Base-by-base conservation (phyloP, 2,113 vertebrate genomes). In the Cinclus cinclus region DNA sequence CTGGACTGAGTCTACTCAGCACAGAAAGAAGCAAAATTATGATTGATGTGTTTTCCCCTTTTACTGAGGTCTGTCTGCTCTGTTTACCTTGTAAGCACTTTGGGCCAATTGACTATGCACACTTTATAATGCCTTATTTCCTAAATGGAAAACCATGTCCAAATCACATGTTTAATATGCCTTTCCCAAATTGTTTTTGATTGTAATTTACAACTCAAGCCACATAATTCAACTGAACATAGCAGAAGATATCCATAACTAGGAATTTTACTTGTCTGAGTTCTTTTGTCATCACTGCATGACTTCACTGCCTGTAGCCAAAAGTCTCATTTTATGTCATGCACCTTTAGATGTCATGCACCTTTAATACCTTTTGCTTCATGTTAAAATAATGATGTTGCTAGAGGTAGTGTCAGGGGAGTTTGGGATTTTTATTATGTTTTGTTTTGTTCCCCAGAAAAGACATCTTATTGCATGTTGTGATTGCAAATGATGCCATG, bases 131-230 rank as follows among this genome's bases (percentile, higher is more conserved):
- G 58, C 30, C 13, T 8, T 63, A 42, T 89, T 92, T 87, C 74
- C 93, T 89, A 92, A 95, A 95, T 37, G 62, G 77, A 87, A 95
- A 95, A 17, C 15, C 13, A 25, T 52, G 31, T 71, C 73, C 69
- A 69, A 91, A 82, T 89, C 47, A 71, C 17, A 63, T 22, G 23
- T 47, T 83, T 87, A 91, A 79, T 79, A 94, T 53, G 77, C 22
- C 58, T 92, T 87, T 89, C 19, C 58, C 56, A 92, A 91, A 82
- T 73, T 89, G 16, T 15, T 81, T 95, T 94, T 87, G 69, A 62
- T 76, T 78, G 65, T 80, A 60, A 91, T 91, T 89, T 94, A 64
- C 62, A 79, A 62, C 31, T 71, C 58, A 75, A 82, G 39, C 13
- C 25, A 53, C 41, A 87, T 88, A 91, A 92, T 89, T 91, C 77